phyloP scores from a whole-genome alignment of 2,113 vertebrate genomes.

The Carettochelys insculpta region DNA sequence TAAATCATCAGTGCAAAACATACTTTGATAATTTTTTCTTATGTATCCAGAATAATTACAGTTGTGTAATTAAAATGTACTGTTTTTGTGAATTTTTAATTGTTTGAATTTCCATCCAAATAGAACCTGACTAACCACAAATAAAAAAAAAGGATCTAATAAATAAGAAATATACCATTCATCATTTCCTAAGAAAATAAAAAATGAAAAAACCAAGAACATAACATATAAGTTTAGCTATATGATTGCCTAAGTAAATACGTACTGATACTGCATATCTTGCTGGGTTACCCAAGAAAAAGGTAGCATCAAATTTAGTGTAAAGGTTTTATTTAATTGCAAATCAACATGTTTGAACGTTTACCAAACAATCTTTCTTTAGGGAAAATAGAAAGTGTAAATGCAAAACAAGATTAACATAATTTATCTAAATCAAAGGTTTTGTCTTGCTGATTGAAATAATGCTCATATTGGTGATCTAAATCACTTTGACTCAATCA shows the following conservation, averaged over 20 bases:
- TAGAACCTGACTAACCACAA: background rate
- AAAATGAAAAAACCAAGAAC: background rate
- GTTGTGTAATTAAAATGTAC: background rate
- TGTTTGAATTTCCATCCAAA: background rate
- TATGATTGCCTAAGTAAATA: background rate
- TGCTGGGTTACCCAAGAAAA: background rate
- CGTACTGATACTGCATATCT: background rate
- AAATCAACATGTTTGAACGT: background rate
- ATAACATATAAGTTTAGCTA: background rate
- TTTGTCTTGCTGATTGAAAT: background rate
- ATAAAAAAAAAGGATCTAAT: background rate
- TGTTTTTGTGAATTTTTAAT: background rate
- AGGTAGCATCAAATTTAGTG: background rate
- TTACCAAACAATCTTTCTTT: background rate
- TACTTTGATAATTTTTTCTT: background rate
- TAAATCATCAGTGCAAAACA: background rate
- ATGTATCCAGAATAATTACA: background rate
- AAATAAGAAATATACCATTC: background rate
- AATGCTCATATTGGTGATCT: background rate
- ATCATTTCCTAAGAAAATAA: background rate
- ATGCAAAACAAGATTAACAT: background rate
- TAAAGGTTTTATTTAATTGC: background rate
- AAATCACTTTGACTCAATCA: background rate
- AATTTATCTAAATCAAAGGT: background rate
- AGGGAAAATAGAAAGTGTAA: background rate